These are phyloP conservation scores for Ammodytes marinus DNA, from an alignment of 2,113 vertebrate genomes.

Conservation along the genomic window DNA sequence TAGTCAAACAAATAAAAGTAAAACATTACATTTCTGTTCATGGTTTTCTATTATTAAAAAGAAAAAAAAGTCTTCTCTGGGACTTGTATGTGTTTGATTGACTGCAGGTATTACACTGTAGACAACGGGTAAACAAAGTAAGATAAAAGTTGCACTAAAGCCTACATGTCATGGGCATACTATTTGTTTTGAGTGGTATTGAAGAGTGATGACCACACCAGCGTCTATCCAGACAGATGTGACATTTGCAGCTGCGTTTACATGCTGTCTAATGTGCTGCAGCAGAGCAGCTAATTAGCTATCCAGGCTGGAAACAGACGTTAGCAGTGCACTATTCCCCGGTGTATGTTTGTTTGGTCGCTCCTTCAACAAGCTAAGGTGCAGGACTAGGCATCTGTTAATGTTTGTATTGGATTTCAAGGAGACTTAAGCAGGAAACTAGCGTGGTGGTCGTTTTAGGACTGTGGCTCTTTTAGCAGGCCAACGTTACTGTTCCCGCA, in stretches of 20 bases:
- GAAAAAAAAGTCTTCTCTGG: not conserved
- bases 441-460: not conserved
- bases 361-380: not conserved
- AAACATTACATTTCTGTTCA: not conserved
- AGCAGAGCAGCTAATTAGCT: conserved; percentile 18
- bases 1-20: not conserved
- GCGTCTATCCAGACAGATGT: not conserved
- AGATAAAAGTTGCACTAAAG: not conserved
- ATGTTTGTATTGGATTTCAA: not conserved
- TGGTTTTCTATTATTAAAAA: not conserved
- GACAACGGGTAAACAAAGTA: not conserved
- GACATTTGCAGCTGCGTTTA: not conserved
- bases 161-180: not conserved
- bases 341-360: not conserved
- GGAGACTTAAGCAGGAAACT: not conserved
- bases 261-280: conserved; percentile 3
- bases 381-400: not conserved
- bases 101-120: not conserved
- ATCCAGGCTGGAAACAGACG: not conserved
- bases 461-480: not conserved
- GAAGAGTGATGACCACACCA: not conserved
- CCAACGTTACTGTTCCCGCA: not conserved
- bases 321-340: not conserved
- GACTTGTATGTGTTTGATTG: not conserved
- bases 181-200: not conserved